phyloP scores from a whole-genome alignment of 2,797 vertebrate genomes.

The Astyanax mexicanus region DNA sequence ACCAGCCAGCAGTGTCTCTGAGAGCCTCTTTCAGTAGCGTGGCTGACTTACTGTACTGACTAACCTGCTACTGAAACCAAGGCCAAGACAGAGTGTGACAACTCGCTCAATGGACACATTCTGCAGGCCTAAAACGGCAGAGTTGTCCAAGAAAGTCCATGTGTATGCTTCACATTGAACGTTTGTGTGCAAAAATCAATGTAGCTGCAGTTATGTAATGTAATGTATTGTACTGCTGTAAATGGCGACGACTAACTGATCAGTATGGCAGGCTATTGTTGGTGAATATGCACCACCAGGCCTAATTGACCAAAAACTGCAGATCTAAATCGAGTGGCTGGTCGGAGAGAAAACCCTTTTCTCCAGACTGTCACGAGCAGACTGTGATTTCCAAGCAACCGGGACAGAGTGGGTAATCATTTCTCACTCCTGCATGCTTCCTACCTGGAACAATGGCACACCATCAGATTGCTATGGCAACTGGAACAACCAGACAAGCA shows the following conservation, averaged over 20 bases:
- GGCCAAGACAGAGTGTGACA: constrained; percentile 53
- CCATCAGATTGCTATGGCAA: constrained; percentile 77
- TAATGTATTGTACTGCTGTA: neutral
- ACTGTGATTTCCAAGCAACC: constrained; percentile 82
- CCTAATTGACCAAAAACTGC: neutral
- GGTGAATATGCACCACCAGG: neutral
- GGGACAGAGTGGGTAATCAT: constrained; percentile 79
- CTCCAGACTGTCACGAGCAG: constrained; percentile 28
- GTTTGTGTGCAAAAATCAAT: too few species aligned
- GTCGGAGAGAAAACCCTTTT: constrained; percentile 9
- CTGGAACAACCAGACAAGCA: constrained; percentile 71
- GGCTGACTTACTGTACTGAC: constrained; percentile 40
- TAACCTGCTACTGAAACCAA: constrained; percentile 53
- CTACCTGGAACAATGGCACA: constrained; percentile 86
- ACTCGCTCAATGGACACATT: constrained; percentile 26
- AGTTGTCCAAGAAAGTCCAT: neutral
- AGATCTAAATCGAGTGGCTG: neutral
- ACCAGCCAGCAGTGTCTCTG: constrained; percentile 27
- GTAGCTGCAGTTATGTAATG: neutral
- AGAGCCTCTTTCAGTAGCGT: constrained; percentile 47
- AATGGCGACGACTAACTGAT: neutral
- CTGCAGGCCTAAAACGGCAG: constrained; percentile 15
- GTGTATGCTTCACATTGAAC: too few species aligned
- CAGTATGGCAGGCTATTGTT: neutral
- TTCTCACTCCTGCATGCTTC: constrained; percentile 74